Evolutionary conservation across 2,113 vertebrate genomes (phyloP).

Genomic region (Etia nguti): DNA sequence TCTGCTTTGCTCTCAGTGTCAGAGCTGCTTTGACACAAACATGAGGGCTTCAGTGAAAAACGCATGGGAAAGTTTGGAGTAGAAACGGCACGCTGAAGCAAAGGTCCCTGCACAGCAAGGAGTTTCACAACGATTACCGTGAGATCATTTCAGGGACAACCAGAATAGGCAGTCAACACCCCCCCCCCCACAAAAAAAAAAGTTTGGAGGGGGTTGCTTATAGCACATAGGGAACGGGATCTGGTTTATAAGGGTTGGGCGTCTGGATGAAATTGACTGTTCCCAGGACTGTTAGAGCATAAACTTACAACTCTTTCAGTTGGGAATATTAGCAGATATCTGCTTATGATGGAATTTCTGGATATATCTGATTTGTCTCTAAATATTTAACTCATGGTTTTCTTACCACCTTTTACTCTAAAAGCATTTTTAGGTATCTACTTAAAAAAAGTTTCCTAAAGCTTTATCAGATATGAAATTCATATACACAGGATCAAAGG

Average conservation of each 20-base stretch:
- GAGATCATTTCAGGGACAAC: not conserved
- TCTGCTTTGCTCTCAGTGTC: slow-evolving; percentile 19
- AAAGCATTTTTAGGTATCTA: not conserved
- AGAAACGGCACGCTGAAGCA: not conserved
- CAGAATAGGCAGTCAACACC: not conserved
- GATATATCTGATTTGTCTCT: not conserved
- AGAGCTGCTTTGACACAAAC: slow-evolving; percentile 27
- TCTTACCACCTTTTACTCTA: not conserved
- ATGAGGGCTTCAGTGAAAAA: not conserved
- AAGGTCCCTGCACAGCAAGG: not conserved
- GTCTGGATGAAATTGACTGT: slow-evolving; percentile 36
- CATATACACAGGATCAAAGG: not conserved
- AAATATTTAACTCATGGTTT: not conserved
- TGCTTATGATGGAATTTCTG: not conserved
- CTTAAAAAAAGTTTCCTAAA: not conserved
- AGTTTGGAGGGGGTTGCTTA: not conserved
- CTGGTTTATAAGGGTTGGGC: slow-evolving; percentile 38
- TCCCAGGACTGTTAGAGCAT: slow-evolving; percentile 11
- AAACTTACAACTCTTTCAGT: not conserved
- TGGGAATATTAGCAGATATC: not conserved
- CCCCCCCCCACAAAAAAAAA: not conserved
- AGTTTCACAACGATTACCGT: not conserved
- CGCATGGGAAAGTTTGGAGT: slow-evolving; percentile 22
- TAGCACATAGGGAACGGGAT: not conserved
- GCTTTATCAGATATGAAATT: not conserved